These are phyloP conservation scores for Temnopleurus reevesii DNA, from an alignment of 53 echinoderm and acorn worm genomes.

Conservation along the genomic window DNA sequence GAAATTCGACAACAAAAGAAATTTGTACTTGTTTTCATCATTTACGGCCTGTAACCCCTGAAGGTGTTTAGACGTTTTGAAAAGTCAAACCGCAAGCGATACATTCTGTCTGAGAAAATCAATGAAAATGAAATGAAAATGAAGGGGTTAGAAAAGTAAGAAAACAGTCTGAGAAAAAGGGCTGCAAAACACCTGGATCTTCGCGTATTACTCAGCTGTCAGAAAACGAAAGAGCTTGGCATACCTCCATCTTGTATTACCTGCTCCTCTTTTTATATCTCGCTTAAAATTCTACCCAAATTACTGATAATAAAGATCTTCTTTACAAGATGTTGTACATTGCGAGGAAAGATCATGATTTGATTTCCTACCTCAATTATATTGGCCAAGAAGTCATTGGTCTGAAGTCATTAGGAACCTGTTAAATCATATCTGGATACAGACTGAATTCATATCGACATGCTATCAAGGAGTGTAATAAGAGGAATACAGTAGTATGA, in stretches of 20 bases:
- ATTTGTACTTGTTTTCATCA: conserved; percentile 43
- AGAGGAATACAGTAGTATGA: conserved; percentile 2
- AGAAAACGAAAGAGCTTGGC: conserved; percentile 1
- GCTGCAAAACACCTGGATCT: background rate
- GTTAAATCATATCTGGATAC: conserved; percentile 2
- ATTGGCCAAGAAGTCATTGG: conserved; percentile 21
- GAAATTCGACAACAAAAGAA: conserved; percentile 27
- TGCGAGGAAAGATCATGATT: background rate
- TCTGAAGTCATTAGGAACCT: background rate
- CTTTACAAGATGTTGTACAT: background rate
- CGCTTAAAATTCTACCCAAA: background rate
- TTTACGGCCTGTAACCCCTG: conserved; percentile 17
- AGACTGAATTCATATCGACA: conserved; percentile 31
- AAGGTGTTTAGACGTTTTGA: conserved; percentile 30
- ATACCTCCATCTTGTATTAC: background rate
- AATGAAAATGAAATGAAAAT: background rate
- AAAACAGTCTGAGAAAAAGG: background rate
- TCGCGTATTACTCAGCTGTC: no score
- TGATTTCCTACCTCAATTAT: conserved; percentile 7
- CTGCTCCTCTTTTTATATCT: background rate
- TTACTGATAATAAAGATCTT: background rate
- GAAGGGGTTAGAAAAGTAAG: conserved; percentile 22
- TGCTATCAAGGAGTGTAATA: background rate
- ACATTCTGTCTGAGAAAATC: background rate
- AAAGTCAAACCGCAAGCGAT: conserved; percentile 40